Evolutionary conservation across 2,888 invertebrate genomes (phyloP).

Genomic region (Pycnomerus fuliginosus): DNA sequence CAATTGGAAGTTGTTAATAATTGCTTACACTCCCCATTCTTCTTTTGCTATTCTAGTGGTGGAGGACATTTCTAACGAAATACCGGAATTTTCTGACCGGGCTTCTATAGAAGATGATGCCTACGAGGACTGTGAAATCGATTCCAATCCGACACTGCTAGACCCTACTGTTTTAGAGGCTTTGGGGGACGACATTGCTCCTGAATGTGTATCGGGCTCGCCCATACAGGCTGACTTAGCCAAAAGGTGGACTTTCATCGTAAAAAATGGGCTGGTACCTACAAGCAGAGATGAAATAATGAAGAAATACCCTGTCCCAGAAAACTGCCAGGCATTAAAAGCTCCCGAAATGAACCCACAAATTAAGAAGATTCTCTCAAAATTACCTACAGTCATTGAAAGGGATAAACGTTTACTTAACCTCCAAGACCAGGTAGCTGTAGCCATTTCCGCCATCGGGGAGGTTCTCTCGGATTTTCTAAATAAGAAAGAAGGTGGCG

Average conservation of each 20-base stretch:
- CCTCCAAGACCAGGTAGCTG: constrained; percentile 5
- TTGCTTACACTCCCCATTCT: too few relatives aligned
- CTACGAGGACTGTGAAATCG: too few relatives aligned
- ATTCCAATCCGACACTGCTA: too few relatives aligned
- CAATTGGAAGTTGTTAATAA: too few relatives aligned
- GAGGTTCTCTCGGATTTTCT: background rate
- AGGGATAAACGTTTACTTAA: background rate
- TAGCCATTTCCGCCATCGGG: constrained; percentile 4
- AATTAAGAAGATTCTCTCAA: background rate
- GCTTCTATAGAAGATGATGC: too few relatives aligned
- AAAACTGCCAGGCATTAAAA: constrained; percentile 1
- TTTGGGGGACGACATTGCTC: too few relatives aligned
- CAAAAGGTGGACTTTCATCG: constrained; percentile 5
- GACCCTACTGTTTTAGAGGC: too few relatives aligned
- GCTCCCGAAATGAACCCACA: constrained; percentile 8
- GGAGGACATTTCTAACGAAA: too few relatives aligned
- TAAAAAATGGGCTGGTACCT: constrained; percentile 7
- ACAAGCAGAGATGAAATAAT: constrained; percentile 3
- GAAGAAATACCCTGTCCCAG: constrained; percentile 6
- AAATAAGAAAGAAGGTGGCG: too few relatives aligned
- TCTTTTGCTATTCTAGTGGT: too few relatives aligned
- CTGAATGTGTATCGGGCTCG: too few relatives aligned
- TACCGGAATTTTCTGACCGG: too few relatives aligned
- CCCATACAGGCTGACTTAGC: background rate
- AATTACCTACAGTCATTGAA: background rate